A percentile compares a stretch with the other conserved stretches of the same genome.
Conservation (phyloP, 37 sponge, comb jelly and placozoan species). For the Mnemiopsis leidyi region DNA sequence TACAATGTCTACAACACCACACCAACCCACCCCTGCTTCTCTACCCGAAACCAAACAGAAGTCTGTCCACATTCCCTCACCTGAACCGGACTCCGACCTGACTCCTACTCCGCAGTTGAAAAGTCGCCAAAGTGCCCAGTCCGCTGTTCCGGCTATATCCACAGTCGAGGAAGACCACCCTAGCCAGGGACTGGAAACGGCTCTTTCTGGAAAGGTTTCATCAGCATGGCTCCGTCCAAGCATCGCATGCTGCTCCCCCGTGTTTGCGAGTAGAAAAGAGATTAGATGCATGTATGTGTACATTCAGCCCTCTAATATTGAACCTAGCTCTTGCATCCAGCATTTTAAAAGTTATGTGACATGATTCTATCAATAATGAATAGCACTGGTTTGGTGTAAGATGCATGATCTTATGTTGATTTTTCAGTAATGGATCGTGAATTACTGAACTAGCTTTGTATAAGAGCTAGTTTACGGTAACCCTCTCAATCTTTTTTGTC, state of each 20-base stretch:
- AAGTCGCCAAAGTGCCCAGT: not conserved
- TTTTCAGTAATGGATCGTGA: not conserved
- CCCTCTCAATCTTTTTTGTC: not conserved
- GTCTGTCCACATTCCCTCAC: not conserved
- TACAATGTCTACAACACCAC: not conserved
- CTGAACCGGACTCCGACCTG: not conserved
- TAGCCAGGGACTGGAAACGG: too few species aligned
- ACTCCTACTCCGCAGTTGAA: not conserved
- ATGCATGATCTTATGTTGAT: not conserved
- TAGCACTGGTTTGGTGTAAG: not conserved
- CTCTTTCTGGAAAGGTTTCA: not conserved
- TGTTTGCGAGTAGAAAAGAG: too few species aligned
- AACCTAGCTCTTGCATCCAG: not conserved
- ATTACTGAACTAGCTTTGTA: too few species aligned
- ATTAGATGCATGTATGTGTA: not conserved
- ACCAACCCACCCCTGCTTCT: not conserved
- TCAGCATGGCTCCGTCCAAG: too few species aligned
- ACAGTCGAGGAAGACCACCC: not conserved
- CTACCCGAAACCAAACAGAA: not conserved
- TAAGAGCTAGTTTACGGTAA: too few species aligned
- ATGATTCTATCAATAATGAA: not conserved
- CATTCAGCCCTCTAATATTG: not conserved
- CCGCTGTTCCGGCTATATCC: not conserved
- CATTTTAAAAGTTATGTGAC: not conserved
- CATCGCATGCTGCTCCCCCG: too few species aligned